phyloP scores from a whole-genome alignment of 1,140 invertebrate species.

The Bombyx mori region ASM3026992v2 NC_085119.1:11931501-11932000 shows the following conservation, averaged over 20 bases:
- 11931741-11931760: no score
- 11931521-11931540: constrained; percentile 71
- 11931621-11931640: constrained; percentile 52
- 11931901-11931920: constrained; percentile 89
- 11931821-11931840: background rate
- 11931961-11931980: constrained; percentile 84
- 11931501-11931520: constrained; percentile 72
- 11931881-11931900: constrained; percentile 73
- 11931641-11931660: constrained; percentile 76
- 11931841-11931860: no score
- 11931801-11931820: background rate
- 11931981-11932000: constrained; percentile 91
- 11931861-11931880: background rate
- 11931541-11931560: constrained; percentile 65
- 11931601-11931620: constrained; percentile 34
- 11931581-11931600: constrained; percentile 19
- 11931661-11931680: constrained; percentile 81
- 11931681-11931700: constrained; percentile 73
- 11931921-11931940: constrained; percentile 80
- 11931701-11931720: background rate
- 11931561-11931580: constrained; percentile 42
- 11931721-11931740: no score
- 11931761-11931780: no score
- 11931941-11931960: constrained; percentile 51
- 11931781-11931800: no score